A percentile compares a stretch with the other conserved stretches of the same genome.
Evolutionary conservation across 1,140 invertebrate species (phyloP).

Genomic region (Achatina immaculata): DNA sequence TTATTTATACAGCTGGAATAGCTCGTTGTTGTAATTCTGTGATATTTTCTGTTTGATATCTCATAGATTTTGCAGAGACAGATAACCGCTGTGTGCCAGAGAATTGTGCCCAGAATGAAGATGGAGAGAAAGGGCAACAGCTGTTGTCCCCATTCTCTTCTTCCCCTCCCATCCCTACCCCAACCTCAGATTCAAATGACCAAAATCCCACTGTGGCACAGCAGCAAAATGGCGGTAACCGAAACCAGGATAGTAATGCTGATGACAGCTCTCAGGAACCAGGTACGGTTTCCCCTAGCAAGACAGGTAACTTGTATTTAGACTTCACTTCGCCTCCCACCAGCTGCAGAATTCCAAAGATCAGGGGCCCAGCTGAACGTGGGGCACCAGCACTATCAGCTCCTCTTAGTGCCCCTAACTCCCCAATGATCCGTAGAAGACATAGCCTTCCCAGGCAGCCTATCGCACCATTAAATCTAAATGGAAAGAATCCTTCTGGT

Average conservation of each 20-base stretch:
- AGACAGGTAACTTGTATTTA: constrained; percentile 47
- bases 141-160: not conserved
- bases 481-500: not conserved
- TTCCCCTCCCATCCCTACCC: not conserved
- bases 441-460: constrained; percentile 24
- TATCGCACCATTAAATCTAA: constrained; percentile 7
- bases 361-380: constrained; percentile 34
- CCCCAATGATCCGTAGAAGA: constrained; percentile 23
- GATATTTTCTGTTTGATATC: not conserved
- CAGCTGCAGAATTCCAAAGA: constrained; percentile 33
- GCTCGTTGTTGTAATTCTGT: not conserved
- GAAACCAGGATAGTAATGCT: not conserved
- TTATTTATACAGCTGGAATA: not conserved
- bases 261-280: not conserved
- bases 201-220: not conserved
- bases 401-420: constrained; percentile 34
- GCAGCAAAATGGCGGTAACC: not conserved
- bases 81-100: not conserved
- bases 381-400: not conserved
- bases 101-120: not conserved
- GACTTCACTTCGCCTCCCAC: constrained; percentile 43
- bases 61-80: not conserved
- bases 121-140: not conserved
- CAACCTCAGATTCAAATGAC: not conserved
- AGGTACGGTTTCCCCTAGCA: constrained; percentile 15